A percentile compares a stretch with the other conserved stretches of the same genome.
phyloP scores from a whole-genome alignment of 2,113 vertebrate species.

The Ameiurus melas region DNA sequence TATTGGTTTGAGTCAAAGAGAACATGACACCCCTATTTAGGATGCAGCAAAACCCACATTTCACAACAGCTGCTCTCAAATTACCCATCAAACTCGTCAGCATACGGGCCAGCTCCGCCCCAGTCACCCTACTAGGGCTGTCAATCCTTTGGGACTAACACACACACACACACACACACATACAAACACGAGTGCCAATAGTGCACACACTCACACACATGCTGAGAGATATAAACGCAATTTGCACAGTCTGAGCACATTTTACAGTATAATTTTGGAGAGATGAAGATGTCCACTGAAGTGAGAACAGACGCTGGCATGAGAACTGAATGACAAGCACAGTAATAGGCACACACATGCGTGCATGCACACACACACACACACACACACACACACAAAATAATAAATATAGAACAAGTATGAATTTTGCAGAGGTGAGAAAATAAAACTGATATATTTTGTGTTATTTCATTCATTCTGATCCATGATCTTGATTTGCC shows the following conservation, averaged over 20 bases:
- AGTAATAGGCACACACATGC: neutral
- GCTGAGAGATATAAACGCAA: conserved; percentile 2
- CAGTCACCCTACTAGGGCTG: conserved; percentile 32
- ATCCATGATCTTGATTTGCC: neutral
- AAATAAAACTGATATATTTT: neutral
- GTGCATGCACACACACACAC: neutral
- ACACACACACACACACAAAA: neutral
- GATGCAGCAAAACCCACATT: conserved; percentile 48
- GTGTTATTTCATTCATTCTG: neutral
- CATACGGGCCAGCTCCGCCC: conserved; percentile 35
- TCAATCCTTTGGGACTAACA: conserved; percentile 12
- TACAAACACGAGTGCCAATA: neutral
- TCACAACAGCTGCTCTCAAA: conserved; percentile 52
- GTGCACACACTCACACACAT: conserved; percentile 12
- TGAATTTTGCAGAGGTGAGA: no score
- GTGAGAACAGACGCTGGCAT: neutral
- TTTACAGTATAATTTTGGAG: neutral
- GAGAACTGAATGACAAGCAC: neutral
- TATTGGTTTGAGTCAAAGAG: conserved; percentile 33
- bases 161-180: conserved; percentile 15
- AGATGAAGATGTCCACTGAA: neutral
- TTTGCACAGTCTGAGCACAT: conserved; percentile 13
- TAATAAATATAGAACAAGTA: neutral
- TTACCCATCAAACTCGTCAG: conserved; percentile 51
- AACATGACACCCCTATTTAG: conserved; percentile 51